Evolutionary conservation across 2,888 invertebrate genomes (phyloP).

Genomic region (Electrophaes corylata): DNA sequence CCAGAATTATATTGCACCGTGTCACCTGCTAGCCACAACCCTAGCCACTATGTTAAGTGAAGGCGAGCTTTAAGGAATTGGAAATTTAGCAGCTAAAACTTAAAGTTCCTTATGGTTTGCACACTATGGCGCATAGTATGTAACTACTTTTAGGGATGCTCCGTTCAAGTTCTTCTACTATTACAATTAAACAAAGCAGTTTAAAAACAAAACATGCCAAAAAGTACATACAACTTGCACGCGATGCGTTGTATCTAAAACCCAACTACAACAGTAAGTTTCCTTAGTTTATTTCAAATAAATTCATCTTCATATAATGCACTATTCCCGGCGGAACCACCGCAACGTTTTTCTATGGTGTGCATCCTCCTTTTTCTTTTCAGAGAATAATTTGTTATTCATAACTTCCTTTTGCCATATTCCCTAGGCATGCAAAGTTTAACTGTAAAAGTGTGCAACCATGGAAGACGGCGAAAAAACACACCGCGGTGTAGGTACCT

Average conservation of each 20-base stretch:
- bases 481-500: slow-evolving; percentile 58
- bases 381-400: slow-evolving; percentile 25
- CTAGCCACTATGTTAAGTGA: slow-evolving; percentile 62
- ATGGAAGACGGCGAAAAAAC: slow-evolving; percentile 26
- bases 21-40: slow-evolving; percentile 77
- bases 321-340: slow-evolving; percentile 16
- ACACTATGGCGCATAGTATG: slow-evolving; percentile 2
- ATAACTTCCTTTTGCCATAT: slow-evolving; percentile 23
- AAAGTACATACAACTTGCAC: no score
- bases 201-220: neutral
- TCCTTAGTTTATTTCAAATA: neutral
- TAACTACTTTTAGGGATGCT: slow-evolving; percentile 21
- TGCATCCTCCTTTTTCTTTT: slow-evolving; percentile 21
- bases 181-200: neutral
- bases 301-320: slow-evolving; percentile 3
- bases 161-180: neutral
- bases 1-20: slow-evolving; percentile 72
- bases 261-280: neutral
- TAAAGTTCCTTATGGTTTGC: slow-evolving; percentile 5
- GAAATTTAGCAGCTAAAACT: slow-evolving; percentile 22
- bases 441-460: slow-evolving; percentile 20
- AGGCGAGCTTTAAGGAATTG: slow-evolving; percentile 61
- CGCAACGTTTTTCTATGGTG: slow-evolving; percentile 21
- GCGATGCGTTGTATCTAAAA: neutral
- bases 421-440: slow-evolving; percentile 26